phyloP scores from a whole-genome alignment of 2,888 invertebrate genomes.

The Drosophila nigritarsus region DNA sequence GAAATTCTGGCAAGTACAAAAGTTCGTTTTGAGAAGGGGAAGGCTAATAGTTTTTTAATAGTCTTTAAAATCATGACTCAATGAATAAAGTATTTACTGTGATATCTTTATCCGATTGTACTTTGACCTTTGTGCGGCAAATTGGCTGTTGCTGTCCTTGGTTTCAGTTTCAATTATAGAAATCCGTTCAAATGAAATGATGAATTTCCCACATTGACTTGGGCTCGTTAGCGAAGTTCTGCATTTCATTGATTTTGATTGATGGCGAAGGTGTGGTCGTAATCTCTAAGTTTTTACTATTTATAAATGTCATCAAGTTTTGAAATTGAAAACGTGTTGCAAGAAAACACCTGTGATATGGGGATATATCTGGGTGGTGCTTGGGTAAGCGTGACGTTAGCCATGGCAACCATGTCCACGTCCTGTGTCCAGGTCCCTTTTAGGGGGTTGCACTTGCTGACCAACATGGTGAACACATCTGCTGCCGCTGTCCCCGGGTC shows the following conservation, averaged over 20 bases:
- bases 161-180: slow-evolving; percentile 18
- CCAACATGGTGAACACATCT: slow-evolving; percentile 53
- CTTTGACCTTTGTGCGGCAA: slow-evolving; percentile 42
- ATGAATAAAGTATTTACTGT: background rate
- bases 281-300: background rate
- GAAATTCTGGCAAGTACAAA: background rate
- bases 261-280: slow-evolving; percentile 16
- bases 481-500: slow-evolving; percentile 49
- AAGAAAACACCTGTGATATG: slow-evolving; percentile 34
- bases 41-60: background rate
- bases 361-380: background rate
- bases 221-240: slow-evolving; percentile 12
- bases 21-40: slow-evolving; percentile 9
- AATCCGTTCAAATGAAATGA: slow-evolving; percentile 34
- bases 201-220: slow-evolving; percentile 41
- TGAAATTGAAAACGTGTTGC: slow-evolving; percentile 1
- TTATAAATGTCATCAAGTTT: background rate
- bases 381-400: slow-evolving; percentile 21
- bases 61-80: background rate
- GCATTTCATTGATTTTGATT: slow-evolving; percentile 49
- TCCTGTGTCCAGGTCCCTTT: slow-evolving; percentile 22
- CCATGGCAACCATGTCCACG: slow-evolving; percentile 30
- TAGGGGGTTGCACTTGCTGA: slow-evolving; percentile 66
- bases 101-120: slow-evolving; percentile 16
- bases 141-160: slow-evolving; percentile 35